These are phyloP conservation scores for Phodopus roborovskii DNA, from an alignment of 2,113 vertebrate species.

Conservation along the genomic window DNA sequence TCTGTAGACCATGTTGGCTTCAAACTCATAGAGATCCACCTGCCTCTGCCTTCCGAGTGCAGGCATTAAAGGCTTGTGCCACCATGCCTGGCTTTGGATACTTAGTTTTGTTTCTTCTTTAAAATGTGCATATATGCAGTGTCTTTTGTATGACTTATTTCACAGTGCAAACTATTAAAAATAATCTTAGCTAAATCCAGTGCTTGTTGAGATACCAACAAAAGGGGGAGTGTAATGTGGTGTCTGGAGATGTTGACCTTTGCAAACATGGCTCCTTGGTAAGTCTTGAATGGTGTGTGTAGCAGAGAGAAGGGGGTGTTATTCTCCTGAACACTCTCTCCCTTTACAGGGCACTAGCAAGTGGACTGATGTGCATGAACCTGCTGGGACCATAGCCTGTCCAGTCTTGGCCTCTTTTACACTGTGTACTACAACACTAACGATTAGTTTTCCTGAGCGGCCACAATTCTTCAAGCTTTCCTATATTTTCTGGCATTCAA, in stretches of 20 bases:
- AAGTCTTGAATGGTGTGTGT: not conserved
- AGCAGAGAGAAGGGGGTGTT: not conserved
- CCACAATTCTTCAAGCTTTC: not conserved
- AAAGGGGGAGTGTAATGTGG: not conserved
- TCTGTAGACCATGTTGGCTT: not conserved
- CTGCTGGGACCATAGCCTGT: not conserved
- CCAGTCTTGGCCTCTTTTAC: not conserved
- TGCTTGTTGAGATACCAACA: not conserved
- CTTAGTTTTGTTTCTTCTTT: not conserved
- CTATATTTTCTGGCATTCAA: not conserved
- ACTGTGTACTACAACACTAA: not conserved
- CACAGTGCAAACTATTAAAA: not conserved
- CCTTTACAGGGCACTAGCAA: not conserved
- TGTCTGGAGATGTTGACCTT: not conserved
- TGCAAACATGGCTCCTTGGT: not conserved
- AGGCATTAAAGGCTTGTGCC: not conserved
- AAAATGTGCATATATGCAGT: not conserved
- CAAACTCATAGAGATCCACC: not conserved
- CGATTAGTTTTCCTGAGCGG: not conserved
- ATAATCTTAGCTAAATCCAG: not conserved
- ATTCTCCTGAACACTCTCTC: not conserved
- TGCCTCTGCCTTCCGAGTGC: not conserved
- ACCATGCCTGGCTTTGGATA: not conserved
- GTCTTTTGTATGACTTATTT: slow-evolving; percentile 1
- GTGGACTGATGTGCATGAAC: not conserved